Evolutionary conservation across 2,113 vertebrate species (phyloP).

Genomic region (Mesoclemmys tuberculata): DNA sequence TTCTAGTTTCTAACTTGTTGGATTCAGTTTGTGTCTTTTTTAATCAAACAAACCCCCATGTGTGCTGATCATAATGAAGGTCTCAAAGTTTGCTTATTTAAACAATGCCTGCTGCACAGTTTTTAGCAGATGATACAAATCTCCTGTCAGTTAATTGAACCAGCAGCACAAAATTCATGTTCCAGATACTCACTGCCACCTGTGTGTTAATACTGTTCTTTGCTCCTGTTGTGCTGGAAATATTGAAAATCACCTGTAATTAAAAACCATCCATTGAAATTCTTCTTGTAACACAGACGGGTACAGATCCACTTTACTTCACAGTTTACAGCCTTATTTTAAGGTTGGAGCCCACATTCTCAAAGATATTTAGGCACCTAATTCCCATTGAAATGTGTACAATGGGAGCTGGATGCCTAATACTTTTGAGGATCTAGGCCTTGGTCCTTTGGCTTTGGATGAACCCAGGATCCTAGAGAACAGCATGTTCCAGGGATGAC

Average conservation of each 20-base stretch:
- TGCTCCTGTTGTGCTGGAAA: constrained; percentile 6
- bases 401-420: neutral
- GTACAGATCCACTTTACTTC: neutral
- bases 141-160: neutral
- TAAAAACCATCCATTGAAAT: constrained; percentile 12
- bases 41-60: neutral
- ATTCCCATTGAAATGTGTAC: neutral
- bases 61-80: too few species aligned
- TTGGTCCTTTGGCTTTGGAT: neutral
- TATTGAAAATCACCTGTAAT: neutral
- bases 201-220: neutral
- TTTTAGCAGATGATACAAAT: neutral
- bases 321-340: neutral
- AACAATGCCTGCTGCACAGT: neutral
- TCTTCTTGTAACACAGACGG: neutral
- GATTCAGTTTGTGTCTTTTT: neutral
- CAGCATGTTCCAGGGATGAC: neutral
- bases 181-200: neutral
- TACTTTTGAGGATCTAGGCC: neutral
- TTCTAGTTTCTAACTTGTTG: neutral
- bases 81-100: neutral
- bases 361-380: neutral
- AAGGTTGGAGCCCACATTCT: neutral
- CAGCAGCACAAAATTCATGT: neutral
- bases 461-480: neutral